Percentiles rank a stretch among this genome's conserved stretches.
Conservation (phyloP, 2,888 invertebrate species). For the Drosophila prostipennis region DNA sequence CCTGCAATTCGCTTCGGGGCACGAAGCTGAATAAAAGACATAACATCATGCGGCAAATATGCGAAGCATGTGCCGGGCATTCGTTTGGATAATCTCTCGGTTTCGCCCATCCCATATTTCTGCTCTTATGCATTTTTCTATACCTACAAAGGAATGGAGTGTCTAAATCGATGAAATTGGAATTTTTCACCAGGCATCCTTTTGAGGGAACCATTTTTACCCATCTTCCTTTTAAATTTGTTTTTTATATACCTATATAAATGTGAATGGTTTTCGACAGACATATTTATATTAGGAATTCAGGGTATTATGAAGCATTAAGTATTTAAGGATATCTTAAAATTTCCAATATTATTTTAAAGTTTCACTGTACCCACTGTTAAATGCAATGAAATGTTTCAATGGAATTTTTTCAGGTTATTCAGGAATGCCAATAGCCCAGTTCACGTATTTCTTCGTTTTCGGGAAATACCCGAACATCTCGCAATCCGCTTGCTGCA, state of each 20-base stretch:
- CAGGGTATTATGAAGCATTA: too few relatives aligned
- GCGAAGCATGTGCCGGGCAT: conserved; percentile 41
- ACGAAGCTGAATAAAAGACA: conserved; percentile 58
- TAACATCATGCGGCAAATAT: conserved; percentile 44
- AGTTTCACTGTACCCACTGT: too few relatives aligned
- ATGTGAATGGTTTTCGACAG: too few relatives aligned
- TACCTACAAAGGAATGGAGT: conserved; percentile 19
- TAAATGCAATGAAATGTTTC: too few relatives aligned
- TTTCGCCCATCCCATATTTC: not conserved
- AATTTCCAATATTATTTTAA: too few relatives aligned
- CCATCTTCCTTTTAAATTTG: not conserved
- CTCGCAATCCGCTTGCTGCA: conserved; percentile 18
- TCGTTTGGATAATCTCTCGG: conserved; percentile 7
- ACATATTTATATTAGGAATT: too few relatives aligned
- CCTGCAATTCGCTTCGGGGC: conserved; percentile 1
- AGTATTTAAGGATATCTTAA: too few relatives aligned
- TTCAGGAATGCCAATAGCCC: conserved; percentile 5
- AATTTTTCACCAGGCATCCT: conserved; percentile 18
- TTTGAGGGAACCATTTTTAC: not conserved
- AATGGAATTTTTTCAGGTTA: too few relatives aligned
- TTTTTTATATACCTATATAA: too few relatives aligned
- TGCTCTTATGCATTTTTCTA: not conserved
- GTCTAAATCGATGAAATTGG: conserved; percentile 57
- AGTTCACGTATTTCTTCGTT: not conserved
- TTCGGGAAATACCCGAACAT: conserved; percentile 8